Evolutionary conservation across 2,113 vertebrate genomes (phyloP).

Genomic region (Orthonyx spaldingii): DNA sequence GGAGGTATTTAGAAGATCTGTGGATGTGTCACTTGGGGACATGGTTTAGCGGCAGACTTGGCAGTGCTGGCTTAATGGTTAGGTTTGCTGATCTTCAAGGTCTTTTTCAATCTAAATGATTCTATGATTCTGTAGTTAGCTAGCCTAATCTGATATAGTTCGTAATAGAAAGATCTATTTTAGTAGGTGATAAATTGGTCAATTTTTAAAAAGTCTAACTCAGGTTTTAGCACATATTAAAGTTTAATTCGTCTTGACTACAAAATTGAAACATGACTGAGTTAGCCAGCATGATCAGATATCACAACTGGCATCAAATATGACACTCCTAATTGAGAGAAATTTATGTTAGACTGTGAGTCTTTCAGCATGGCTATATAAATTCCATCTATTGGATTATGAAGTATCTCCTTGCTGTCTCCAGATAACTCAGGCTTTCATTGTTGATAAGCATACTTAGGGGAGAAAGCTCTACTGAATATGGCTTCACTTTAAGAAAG

Average conservation of each 20-base stretch:
- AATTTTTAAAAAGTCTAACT: background rate
- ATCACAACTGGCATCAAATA: background rate
- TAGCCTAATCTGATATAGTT: background rate
- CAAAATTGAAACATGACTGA: background rate
- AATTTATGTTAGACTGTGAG: background rate
- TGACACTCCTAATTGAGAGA: background rate
- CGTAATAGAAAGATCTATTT: background rate
- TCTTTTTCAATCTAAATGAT: background rate
- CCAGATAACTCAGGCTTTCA: background rate
- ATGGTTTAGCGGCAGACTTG: background rate
- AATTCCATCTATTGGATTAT: background rate
- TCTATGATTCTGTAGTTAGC: background rate
- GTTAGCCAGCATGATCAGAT: background rate
- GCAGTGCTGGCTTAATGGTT: background rate
- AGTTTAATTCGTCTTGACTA: background rate
- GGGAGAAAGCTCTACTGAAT: background rate
- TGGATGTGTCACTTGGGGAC: background rate
- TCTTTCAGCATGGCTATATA: background rate
- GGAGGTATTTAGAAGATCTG: background rate
- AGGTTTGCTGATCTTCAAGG: background rate
- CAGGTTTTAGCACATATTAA: background rate
- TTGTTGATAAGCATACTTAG: background rate
- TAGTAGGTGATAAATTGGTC: background rate
- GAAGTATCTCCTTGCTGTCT: background rate
- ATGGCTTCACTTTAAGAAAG: background rate